These are phyloP conservation scores for Lucilia sericata DNA, from an alignment of 1,140 invertebrate genomes.

Conservation along the genomic window DNA sequence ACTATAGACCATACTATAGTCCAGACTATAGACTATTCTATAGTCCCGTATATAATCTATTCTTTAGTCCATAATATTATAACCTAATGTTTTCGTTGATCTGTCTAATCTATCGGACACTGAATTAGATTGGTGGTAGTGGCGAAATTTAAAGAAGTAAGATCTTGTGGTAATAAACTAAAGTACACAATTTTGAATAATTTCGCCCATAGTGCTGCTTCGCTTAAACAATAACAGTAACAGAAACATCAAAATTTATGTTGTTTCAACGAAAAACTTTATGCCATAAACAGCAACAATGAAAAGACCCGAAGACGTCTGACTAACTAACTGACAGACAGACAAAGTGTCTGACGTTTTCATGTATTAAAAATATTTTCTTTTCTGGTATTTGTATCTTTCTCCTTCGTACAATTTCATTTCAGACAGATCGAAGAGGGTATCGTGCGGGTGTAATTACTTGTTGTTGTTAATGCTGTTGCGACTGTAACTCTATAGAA, in stretches of 20 bases:
- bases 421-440: neutral
- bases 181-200: no score
- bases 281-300: neutral
- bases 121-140: no score
- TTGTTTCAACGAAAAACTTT: slow-evolving; percentile 4
- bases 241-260: neutral
- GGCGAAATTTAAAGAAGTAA: no score
- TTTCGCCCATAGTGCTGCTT: neutral
- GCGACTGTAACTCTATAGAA: neutral
- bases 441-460: neutral
- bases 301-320: neutral
- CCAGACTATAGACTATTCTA: no score
- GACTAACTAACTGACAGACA: no score
- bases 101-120: no score
- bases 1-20: no score
- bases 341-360: no score
- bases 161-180: no score
- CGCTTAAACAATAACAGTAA: neutral
- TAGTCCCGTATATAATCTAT: no score
- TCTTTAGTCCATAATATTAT: no score
- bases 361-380: neutral
- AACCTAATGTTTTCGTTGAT: no score
- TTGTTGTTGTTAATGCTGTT: neutral
- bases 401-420: neutral
- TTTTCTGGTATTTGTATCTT: neutral